phyloP scores from a whole-genome alignment of 2,797 vertebrate genomes.

The Myoxocephalus aenaeus region DNA sequence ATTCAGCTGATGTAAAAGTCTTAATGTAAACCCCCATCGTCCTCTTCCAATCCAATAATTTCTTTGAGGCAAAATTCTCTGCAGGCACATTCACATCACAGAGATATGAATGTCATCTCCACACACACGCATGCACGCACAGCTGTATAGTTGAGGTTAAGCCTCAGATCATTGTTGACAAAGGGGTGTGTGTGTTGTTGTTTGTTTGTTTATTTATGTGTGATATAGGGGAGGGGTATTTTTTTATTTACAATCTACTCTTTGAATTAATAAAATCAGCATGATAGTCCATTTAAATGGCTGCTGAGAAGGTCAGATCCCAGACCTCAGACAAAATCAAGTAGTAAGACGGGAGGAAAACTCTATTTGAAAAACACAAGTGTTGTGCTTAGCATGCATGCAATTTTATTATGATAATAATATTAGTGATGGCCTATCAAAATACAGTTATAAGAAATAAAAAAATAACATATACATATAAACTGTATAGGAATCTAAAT shows the following conservation, averaged over 20 bases:
- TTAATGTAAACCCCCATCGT: conserved; percentile 41
- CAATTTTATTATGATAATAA: background rate
- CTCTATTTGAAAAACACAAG: background rate
- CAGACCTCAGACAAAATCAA: no score
- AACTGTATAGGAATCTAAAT: background rate
- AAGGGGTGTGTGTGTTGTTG: background rate
- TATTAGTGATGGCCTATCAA: background rate
- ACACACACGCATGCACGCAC: conserved; percentile 1
- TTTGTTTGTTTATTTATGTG: conserved; percentile 24
- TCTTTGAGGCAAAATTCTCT: conserved; percentile 56
- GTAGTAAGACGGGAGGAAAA: background rate
- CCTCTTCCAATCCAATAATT: conserved; percentile 51
- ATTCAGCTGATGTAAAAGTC: conserved; percentile 48
- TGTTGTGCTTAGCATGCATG: background rate
- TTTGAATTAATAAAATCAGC: conserved; percentile 8
- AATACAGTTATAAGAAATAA: background rate
- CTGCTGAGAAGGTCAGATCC: conserved; percentile 5
- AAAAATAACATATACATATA: background rate
- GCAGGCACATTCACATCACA: conserved; percentile 41
- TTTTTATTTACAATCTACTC: conserved; percentile 2
- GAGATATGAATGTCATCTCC: background rate
- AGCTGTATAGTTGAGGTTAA: conserved; percentile 60
- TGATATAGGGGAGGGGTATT: background rate
- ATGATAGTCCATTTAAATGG: background rate
- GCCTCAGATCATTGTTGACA: conserved; percentile 43